Evolutionary conservation across 2,113 vertebrate species (phyloP).

Genomic region (Oceanites oceanicus): DNA sequence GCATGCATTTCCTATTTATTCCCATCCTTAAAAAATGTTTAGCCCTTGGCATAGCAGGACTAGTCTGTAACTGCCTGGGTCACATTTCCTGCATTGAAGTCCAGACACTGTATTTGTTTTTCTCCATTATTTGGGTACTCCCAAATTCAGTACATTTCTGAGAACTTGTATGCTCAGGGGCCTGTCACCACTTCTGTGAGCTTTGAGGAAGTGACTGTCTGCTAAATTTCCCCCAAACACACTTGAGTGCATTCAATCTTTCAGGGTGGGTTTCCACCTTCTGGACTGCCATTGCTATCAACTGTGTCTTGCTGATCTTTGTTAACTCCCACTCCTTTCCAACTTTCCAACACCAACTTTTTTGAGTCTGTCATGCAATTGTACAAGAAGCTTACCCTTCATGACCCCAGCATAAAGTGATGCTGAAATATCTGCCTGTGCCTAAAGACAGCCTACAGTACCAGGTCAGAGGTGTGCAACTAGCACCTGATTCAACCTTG

Average conservation of each 20-base stretch:
- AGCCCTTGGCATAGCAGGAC: not conserved
- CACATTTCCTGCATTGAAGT: not conserved
- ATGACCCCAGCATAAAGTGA: not conserved
- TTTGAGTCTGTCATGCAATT: not conserved
- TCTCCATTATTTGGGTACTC: not conserved
- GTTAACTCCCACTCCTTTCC: constrained; percentile 19
- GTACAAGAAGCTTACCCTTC: not conserved
- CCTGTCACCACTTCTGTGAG: not conserved
- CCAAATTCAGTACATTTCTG: not conserved
- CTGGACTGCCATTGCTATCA: not conserved
- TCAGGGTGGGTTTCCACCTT: constrained; percentile 15
- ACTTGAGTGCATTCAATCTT: not conserved
- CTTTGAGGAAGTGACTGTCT: not conserved
- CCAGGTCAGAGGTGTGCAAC: not conserved
- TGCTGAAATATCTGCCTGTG: not conserved
- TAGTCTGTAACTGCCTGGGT: not conserved
- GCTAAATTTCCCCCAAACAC: not conserved
- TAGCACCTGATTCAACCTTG: not conserved
- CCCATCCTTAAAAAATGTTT: not conserved
- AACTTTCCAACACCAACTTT: not conserved
- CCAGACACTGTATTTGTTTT: not conserved
- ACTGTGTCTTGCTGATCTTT: not conserved
- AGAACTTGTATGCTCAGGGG: not conserved
- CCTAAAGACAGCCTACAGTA: not conserved
- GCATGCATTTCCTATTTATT: not conserved